phyloP scores from a whole-genome alignment of 2,113 vertebrate genomes.

The Okapia johnstoni region DNA sequence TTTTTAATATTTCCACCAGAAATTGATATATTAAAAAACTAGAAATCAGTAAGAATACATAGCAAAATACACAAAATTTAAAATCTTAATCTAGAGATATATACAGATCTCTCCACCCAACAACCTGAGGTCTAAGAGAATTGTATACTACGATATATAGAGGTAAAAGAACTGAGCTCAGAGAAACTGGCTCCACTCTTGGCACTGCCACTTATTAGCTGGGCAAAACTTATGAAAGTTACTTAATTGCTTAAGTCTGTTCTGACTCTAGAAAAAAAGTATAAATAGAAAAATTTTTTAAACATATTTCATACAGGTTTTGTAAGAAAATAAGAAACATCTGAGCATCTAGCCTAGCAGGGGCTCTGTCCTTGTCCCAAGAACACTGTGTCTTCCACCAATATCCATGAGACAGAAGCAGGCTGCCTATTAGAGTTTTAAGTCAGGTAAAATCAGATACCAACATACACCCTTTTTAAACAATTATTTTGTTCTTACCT shows the following conservation, averaged over 20 bases:
- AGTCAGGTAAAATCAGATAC: background rate
- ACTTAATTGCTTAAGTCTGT: background rate
- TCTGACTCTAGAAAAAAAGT: background rate
- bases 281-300: background rate
- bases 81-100: background rate
- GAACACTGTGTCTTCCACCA: background rate
- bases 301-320: background rate
- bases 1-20: background rate
- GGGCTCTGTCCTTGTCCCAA: background rate
- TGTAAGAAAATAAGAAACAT: background rate
- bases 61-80: background rate
- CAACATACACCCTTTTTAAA: background rate
- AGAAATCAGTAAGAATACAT: slow-evolving; percentile 14
- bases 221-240: background rate
- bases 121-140: background rate
- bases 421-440: background rate
- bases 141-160: background rate
- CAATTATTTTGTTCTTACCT: background rate
- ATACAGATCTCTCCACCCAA: background rate
- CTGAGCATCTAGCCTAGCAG: background rate
- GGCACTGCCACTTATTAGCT: background rate
- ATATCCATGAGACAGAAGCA: background rate
- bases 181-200: background rate
- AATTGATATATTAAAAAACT: background rate
- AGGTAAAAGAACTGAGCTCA: background rate